Evolutionary conservation across 2,888 invertebrate genomes (phyloP).

Genomic region (Limnephilus rhombicus): DNA sequence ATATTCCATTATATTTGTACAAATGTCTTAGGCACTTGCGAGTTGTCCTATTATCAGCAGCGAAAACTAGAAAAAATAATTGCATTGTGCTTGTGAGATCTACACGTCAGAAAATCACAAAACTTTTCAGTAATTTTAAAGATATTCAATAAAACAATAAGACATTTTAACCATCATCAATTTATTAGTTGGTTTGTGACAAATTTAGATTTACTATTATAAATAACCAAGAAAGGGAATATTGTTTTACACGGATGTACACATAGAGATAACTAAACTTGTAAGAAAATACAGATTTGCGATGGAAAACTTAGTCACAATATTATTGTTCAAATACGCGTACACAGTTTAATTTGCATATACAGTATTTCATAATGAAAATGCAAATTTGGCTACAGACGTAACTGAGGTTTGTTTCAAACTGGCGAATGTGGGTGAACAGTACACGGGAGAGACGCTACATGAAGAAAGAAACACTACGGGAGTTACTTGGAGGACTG

Average conservation of each 20-base stretch:
- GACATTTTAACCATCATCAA: constrained; percentile 52
- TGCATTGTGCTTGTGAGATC: neutral
- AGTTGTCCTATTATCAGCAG: neutral
- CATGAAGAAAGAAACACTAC: neutral
- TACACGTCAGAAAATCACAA: neutral
- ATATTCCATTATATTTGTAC: constrained; percentile 42
- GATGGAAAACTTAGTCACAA: constrained; percentile 10
- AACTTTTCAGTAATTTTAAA: neutral
- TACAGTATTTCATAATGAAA: neutral
- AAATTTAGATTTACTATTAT: constrained; percentile 55
- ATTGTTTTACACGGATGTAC: constrained; percentile 42
- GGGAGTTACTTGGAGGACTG: neutral
- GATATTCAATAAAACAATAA: constrained; percentile 12
- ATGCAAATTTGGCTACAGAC: neutral
- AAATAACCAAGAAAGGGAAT: constrained; percentile 48
- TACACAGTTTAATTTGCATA: neutral
- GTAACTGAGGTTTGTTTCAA: neutral
- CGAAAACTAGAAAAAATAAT: no score
- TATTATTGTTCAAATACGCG: constrained; percentile 4
- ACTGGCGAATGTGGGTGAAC: neutral
- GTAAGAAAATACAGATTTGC: constrained; percentile 48
- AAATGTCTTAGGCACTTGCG: neutral
- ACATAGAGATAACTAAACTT: constrained; percentile 39
- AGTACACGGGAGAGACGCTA: neutral
- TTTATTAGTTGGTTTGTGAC: constrained; percentile 59